Evolutionary conservation across 1,140 invertebrate species (phyloP).

Genomic region (Cotesia chilonis): DNA sequence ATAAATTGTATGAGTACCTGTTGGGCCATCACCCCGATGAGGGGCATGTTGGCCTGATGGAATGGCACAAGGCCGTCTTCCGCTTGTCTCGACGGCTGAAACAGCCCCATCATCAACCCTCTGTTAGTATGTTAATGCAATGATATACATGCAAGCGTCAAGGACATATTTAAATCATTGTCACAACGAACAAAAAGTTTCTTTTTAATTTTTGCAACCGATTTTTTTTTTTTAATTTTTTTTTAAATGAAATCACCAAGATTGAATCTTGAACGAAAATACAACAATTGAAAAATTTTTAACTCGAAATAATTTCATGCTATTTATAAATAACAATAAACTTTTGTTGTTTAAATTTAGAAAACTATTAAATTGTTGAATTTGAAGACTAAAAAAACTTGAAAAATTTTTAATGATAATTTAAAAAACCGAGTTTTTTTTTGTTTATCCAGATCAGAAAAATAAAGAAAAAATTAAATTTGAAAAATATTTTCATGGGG

Average conservation of each 20-base stretch:
- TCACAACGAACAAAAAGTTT: constrained; percentile 13
- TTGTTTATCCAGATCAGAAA: too few species aligned
- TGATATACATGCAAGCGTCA: constrained; percentile 48
- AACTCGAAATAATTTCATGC: constrained; percentile 2
- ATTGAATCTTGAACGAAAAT: background rate
- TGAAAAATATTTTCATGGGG: too few species aligned
- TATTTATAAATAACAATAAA: background rate
- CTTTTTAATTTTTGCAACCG: background rate
- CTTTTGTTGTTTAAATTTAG: background rate
- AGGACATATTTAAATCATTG: constrained; percentile 39
- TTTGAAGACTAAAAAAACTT: too few species aligned
- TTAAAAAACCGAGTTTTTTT: too few species aligned
- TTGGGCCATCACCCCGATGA: constrained; percentile 63
- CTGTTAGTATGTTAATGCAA: constrained; percentile 56
- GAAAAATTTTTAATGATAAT: too few species aligned
- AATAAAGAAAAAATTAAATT: too few species aligned
- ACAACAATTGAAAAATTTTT: background rate
- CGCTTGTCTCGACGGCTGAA: constrained; percentile 67
- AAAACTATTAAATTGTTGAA: too few species aligned
- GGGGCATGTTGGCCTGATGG: constrained; percentile 67
- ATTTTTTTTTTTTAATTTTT: constrained; percentile 10
- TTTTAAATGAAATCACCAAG: background rate
- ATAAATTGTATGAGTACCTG: constrained; percentile 58
- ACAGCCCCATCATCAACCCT: constrained; percentile 58
- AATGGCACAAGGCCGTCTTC: constrained; percentile 70